Evolutionary conservation across 2,113 vertebrate species (phyloP), one percentile per base, ranked within the genome.

Genomic region (Scartelaos histophorus): DNA sequence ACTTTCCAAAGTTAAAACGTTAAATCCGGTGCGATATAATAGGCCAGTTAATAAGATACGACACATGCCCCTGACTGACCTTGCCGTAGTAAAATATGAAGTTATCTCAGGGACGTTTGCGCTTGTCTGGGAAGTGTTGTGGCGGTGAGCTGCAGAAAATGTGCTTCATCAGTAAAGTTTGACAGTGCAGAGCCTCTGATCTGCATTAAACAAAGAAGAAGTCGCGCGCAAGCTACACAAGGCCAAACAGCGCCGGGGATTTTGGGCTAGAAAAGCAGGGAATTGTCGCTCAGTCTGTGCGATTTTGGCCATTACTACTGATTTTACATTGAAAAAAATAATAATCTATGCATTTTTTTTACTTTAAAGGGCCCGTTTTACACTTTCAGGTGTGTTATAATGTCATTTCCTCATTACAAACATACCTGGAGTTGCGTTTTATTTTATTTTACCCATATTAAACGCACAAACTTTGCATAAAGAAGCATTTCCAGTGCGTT

Each of bases 131-230:
- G 5, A 81, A n/a, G n/a, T n/a, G 83, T 79, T 78, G 71, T 79
- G 17, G 4, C 17, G 5, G 25, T 17, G 17, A 19, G 11, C 70
- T n/a, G 19, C 49, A 72, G 46, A 80, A 86, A 81, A 79, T 77
- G 86, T 82, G 87, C 79, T 84, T 83, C 83, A 86, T 89, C 87
- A 88, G 78, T 91, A 87, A 86, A 76, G 82, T 79, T 86, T 83
- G 82, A 72, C 73, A 73, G 71, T 5, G 46, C 54, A 71, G 67
- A 0, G 25, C 68, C 66, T 85, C 76, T 89, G 81, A 86, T 87
- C 69, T 88, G 73, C 81, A 82, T 87, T 77, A 88, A 25, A 58
- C 22, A 12, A 24, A 56, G n/a, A 24, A 56, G n/a, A 56, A 13
- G n/a, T 56, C 54, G 22, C 53, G 22, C 3, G 22, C 10, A 13